Evolutionary conservation across 2,797 vertebrate species (phyloP), one percentile per base, ranked within the genome.

Genomic region (Menidia menidia): DNA sequence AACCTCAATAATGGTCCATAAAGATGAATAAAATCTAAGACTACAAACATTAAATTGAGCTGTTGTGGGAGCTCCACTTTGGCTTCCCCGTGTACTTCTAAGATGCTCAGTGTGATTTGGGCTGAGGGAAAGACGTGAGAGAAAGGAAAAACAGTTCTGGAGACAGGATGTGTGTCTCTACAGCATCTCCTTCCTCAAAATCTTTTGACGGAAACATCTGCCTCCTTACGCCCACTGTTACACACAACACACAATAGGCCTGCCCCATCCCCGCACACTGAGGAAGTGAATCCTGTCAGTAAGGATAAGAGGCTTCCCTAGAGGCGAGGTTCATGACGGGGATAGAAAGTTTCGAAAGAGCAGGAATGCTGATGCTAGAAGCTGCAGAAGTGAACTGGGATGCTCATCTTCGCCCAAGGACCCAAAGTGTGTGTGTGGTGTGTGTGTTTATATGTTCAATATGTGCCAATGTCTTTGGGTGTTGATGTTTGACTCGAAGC

Each of bases 161-260:
- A 89, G 86, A 88, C 90, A 92, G 93, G 93, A 94, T 92, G 82
- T 84, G 83, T 64, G 81, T 65, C 60, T 90, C 81, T 62, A 70
- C 73, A 70, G 71, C 84, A 88, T 86, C 92, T 92, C 89, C 92
- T 93, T 94, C 92, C 93, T 93, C 82, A 60, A 84, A 87, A 81
- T 52, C 71, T 80, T 80, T 64, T 75, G 80, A 90, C 85, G 94
- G 94, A 95, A 94, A 95, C 93, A 94, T 94, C 93, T 95, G 93
- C 88, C 90, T 90, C 85, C 82, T 87, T 81, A 75, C 77, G 30
- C 83, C 81, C 69, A 85, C 88, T 62, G 64, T 54, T 70, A 68
- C 82, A 84, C 73, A 81, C 81, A 58, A 81, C 66, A 62, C 76
- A 94, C 92, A 94, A 94, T 93, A 81, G 91, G 77, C 77, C 82